Evolutionary conservation across 2,888 invertebrate genomes (phyloP), one percentile per base, ranked within the genome.

Genomic region (Liodrosophila aerea): DNA sequence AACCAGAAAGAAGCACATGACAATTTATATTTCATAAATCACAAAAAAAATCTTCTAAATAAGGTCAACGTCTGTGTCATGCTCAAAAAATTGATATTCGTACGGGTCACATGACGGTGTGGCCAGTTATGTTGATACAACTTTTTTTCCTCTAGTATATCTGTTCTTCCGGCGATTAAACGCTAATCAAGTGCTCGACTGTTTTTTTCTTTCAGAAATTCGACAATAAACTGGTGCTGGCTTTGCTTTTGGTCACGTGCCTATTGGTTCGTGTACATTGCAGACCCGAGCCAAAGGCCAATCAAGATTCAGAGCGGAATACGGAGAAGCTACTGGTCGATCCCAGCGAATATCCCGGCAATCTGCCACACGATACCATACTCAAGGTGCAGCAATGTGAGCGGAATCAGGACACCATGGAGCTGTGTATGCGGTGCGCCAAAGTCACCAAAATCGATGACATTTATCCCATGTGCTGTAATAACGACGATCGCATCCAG

Each of bases 401-500:
- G 33, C 71, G 61, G 27, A 65, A 89, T 51, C 61, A 75, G 52
- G 64, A 73, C 1, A 71, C 83, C 1, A 89, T 88, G 88, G 91
- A 91, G 74, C 76, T 91, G 4, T 92, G 92, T 68, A 92, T 92
- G 88, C 89, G 91, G 41, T 92, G 92, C 64, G 92, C 92, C 9
- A 92, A 92, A 83, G 89, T 90, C 29, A 92, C 92, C 7, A 91
- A 91, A 76, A 91, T 91, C 0, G 85, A 88, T 12, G 85, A 86
- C 43, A 92, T 92, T 0, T 92, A 92, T 78, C 92, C 92, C 0
- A 88, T 92, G 89, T 92, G 92, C 78, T 92, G 92, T 66, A 88
- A 87, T 37, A 89, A 91, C 57, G 90, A 91, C 58, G 92, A 92
- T 18, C 88, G 88, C 18, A 90, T 90, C 1, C 90, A 90, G 69